A percentile compares a stretch with the other conserved stretches of the same genome.
phyloP scores from a whole-genome alignment of 2,888 invertebrate genomes.

The Ectropis crepuscularia region DNA sequence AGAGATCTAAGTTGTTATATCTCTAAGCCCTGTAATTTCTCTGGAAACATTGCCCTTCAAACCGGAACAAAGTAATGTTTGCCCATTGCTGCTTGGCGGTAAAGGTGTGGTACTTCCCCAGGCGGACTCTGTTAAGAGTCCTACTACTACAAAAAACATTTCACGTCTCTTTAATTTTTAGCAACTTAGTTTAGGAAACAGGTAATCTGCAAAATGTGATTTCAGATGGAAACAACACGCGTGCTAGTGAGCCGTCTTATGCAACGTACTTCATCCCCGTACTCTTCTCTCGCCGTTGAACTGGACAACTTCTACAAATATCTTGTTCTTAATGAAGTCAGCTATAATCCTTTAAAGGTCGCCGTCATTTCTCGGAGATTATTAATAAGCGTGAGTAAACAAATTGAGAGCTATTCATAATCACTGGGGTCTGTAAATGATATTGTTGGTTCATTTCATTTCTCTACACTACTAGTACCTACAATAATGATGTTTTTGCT shows the following conservation, averaged over 20 bases:
- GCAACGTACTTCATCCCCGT: constrained; percentile 51
- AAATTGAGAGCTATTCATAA: neutral
- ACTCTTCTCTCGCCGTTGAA: constrained; percentile 55
- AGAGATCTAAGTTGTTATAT: too few relatives aligned
- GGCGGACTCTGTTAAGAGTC: too few relatives aligned
- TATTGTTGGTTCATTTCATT: too few relatives aligned
- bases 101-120: too few relatives aligned
- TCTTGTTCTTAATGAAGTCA: constrained; percentile 63
- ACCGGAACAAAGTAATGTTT: too few relatives aligned
- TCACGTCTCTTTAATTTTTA: neutral
- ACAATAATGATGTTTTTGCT: too few relatives aligned
- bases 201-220: neutral
- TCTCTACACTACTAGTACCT: too few relatives aligned
- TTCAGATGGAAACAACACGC: constrained; percentile 44
- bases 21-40: too few relatives aligned
- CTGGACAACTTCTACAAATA: constrained; percentile 72
- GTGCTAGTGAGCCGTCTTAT: constrained; percentile 43
- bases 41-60: too few relatives aligned
- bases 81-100: too few relatives aligned
- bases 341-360: constrained; percentile 72
- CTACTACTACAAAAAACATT: too few relatives aligned
- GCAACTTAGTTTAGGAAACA: neutral
- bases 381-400: constrained; percentile 44
- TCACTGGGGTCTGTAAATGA: too few relatives aligned
- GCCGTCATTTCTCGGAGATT: constrained; percentile 70